Evolutionary conservation across 2,888 invertebrate genomes (phyloP), one percentile per base, ranked within the genome.

Genomic region (Eurytoma adleriae): DNA sequence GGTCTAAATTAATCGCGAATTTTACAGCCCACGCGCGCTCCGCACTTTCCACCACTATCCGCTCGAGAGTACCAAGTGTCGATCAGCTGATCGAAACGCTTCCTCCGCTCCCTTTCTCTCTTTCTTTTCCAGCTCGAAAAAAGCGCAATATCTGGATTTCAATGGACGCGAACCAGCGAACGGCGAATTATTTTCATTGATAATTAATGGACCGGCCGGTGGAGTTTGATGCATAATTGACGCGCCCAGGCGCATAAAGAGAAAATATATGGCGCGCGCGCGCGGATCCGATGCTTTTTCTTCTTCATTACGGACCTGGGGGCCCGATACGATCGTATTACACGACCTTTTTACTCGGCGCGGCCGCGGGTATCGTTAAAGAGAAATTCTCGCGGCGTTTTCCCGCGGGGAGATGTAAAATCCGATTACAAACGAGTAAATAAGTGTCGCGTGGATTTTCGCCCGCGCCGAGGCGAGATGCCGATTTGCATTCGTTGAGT

Each of bases 401-500:
- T 40, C 40, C 20, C n/a, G 67, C 54, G 27, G 24, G 5, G 59
- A 71, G 71, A 67, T 72, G 71, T 40, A 78, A 78, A 67, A 67
- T 67, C 71, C 67, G 78, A 78, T 78, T 72, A 54, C 18, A 59
- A 72, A 18, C 30, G 69, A 69, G 68, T 68, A 54, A 68, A 30
- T 54, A 61, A 78, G 59, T 66, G 67, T 52, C 72, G 14, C 40
- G 57, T 10, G 62, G 40, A 40, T 40, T 40, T 40, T 40, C 40
- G 40, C 40, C 40, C 40, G 40, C 40, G 40, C 40, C 40, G 40
- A 5, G 40, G 40, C 64, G 54, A 13, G 50, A 72, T 56, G n/a
- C 12, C 61, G 76, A 71, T 72, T 67, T 78, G 71, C 71, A 72
- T 78, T 66, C 16, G 52, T 24, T 72, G 78, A 78, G 57, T 78